Evolutionary conservation across 2,797 vertebrate species (phyloP), one percentile per base, ranked within the genome.

Genomic region (Geotria australis): DNA sequence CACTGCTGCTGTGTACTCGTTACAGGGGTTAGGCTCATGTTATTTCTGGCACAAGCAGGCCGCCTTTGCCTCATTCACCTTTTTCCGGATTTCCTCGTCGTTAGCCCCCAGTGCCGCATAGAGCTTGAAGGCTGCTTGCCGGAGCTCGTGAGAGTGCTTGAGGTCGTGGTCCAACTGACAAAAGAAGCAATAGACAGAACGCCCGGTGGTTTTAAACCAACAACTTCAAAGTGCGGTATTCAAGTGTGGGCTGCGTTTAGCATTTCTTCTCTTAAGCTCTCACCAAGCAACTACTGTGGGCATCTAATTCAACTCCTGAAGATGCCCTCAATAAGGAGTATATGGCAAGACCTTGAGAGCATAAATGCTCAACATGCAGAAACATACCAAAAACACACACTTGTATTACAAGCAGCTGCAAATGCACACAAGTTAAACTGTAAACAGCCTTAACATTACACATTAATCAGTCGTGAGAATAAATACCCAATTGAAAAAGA

Each of bases 1-100:
- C n/a, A 24, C 24, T 24, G 24, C 24, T 5, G 24, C 24, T 38
- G 24, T 24, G 24, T 38, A 38, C 24, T 38, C 24, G 24, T 38
- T 38, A 38, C 38, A 24, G 3, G 24, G 24, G 24, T 38, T 38
- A 38, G 24, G 24, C 24, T 38, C 24, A 24, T 38, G 12, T 53
- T 53, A 53, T 12, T 15, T 53, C 49, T 53, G 49, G 12, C 49
- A 12, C 49, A 53, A 15, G 49, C 49, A 53, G 49, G 49, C 49
- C 12, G 49, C 49, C 53, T 53, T 53, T 2, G 49, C 49, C 49
- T 53, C 49, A 64, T 70, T 72, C 65, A 95, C 89, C 82, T 96
- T 98, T 70, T 96, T 98, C 62, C 91, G 78, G 63, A 98, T 95
- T 73, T 98, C 91, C 74, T 98, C 91, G 15, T 98, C 91, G 6